These are phyloP conservation scores for Aphaenogaster floridana DNA, from an alignment of 1,140 invertebrate genomes.

Conservation along the genomic window DNA sequence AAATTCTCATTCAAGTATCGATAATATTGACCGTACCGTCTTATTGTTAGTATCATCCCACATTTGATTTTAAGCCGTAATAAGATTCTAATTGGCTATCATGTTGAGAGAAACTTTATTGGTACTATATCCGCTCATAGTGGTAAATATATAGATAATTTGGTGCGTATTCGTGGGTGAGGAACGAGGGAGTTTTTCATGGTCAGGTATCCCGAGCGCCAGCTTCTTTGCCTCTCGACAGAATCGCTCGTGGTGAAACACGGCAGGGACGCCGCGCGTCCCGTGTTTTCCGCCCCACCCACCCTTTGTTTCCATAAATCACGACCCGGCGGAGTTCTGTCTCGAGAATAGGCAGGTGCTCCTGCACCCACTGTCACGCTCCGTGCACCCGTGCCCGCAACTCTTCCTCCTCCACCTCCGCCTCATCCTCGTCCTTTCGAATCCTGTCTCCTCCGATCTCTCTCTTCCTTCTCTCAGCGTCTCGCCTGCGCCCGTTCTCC, in stretches of 20 bases:
- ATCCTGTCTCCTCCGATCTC: constrained; percentile 8
- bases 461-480: not conserved
- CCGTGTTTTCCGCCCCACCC: constrained; percentile 73
- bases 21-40: not conserved
- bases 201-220: constrained; percentile 41
- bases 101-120: not conserved
- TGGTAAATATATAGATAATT: not conserved
- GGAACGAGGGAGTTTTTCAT: not conserved
- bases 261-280: constrained; percentile 47
- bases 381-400: constrained; percentile 84
- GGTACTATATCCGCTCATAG: not conserved
- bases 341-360: constrained; percentile 85
- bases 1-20: not conserved
- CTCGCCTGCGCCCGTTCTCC: constrained; percentile 60
- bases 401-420: constrained; percentile 65
- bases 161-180: constrained; percentile 8
- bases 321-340: constrained; percentile 69
- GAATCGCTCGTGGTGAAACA: constrained; percentile 52
- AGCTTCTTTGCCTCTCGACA: constrained; percentile 4
- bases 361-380: constrained; percentile 86
- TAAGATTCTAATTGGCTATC: not conserved
- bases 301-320: constrained; percentile 84
- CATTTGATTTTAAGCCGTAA: constrained; percentile 8
- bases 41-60: not conserved
- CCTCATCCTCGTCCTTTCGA: constrained; percentile 41